A percentile compares a stretch with the other conserved stretches of the same genome.
Evolutionary conservation across 2,888 invertebrate genomes (phyloP).

Genomic region (Eupeodes luniger): DNA sequence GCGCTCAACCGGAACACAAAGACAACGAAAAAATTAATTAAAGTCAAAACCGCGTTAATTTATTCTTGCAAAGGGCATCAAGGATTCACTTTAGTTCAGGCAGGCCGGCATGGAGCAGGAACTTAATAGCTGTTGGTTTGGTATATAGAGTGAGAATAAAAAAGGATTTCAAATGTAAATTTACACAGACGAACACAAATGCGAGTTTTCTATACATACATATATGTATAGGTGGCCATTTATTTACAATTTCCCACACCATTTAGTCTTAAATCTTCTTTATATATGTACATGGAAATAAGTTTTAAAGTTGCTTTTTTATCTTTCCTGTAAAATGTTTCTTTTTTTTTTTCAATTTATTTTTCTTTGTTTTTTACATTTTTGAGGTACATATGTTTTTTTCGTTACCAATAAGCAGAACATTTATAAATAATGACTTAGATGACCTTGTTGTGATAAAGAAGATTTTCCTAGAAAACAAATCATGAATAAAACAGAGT

Average conservation of each 20-base stretch:
- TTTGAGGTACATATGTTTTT: not conserved
- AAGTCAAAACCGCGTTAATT: slow-evolving; percentile 72
- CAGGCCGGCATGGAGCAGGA: not conserved
- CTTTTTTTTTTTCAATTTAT: not conserved
- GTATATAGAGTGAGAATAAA: not conserved
- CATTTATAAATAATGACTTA: not conserved
- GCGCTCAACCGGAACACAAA: slow-evolving; percentile 42
- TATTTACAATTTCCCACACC: slow-evolving; percentile 30
- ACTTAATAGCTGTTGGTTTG: not conserved
- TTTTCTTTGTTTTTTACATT: not conserved
- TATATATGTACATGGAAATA: not conserved
- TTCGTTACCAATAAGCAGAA: not conserved
- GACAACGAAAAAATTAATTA: slow-evolving; percentile 70
- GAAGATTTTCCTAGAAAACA: too few species aligned
- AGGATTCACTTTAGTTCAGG: not conserved
- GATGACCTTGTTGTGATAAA: too few species aligned
- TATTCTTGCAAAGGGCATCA: slow-evolving; percentile 55
- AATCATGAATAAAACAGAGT: too few species aligned
- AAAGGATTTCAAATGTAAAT: slow-evolving; percentile 29
- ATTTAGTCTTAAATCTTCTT: not conserved
- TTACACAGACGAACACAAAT: slow-evolving; percentile 29
- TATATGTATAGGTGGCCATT: slow-evolving; percentile 5
- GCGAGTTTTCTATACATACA: not conserved
- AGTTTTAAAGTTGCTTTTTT: not conserved
- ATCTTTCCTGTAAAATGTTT: too few species aligned